A percentile compares a stretch with the other conserved stretches of the same genome.
These are phyloP conservation scores for Diarsia dahlii DNA, from an alignment of 2,888 invertebrate genomes.

Conservation along the genomic window DNA sequence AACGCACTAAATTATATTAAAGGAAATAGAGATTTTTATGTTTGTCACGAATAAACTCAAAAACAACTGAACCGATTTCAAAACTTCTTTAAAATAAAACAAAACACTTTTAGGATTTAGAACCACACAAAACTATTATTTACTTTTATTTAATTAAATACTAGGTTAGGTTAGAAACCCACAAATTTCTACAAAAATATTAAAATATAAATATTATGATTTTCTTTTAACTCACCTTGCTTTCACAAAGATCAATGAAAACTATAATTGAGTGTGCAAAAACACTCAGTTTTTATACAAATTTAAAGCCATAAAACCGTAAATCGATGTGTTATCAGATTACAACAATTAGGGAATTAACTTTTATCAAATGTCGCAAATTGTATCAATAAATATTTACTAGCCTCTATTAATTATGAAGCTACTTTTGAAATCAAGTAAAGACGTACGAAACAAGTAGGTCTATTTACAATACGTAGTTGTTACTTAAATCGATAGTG, in stretches of 20 bases:
- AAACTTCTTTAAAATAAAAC: neutral
- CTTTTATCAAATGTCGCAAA: conserved; percentile 44
- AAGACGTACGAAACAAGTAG: neutral
- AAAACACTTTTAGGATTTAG: neutral
- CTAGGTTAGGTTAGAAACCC: too few relatives aligned
- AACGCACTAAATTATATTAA: too few relatives aligned
- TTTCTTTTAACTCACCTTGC: conserved; percentile 52
- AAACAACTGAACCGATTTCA: too few relatives aligned
- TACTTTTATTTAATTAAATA: neutral
- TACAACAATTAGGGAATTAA: conserved; percentile 41
- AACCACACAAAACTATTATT: neutral
- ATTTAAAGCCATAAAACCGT: conserved; percentile 56
- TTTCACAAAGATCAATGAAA: conserved; percentile 55
- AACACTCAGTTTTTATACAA: conserved; percentile 63
- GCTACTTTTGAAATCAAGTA: neutral
- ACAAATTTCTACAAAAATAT: neutral
- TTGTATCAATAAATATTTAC: conserved; percentile 46
- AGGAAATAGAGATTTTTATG: too few relatives aligned
- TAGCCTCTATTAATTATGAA: conserved; percentile 14
- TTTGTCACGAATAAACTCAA: too few relatives aligned
- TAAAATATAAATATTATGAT: neutral
- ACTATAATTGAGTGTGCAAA: conserved; percentile 34
- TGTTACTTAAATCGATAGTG: neutral
- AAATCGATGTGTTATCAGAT: conserved; percentile 53
- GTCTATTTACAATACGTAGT: neutral